Base-by-base conservation (phyloP, 2,888 invertebrate genomes). In the Leptinotarsa haldemani region DNA sequence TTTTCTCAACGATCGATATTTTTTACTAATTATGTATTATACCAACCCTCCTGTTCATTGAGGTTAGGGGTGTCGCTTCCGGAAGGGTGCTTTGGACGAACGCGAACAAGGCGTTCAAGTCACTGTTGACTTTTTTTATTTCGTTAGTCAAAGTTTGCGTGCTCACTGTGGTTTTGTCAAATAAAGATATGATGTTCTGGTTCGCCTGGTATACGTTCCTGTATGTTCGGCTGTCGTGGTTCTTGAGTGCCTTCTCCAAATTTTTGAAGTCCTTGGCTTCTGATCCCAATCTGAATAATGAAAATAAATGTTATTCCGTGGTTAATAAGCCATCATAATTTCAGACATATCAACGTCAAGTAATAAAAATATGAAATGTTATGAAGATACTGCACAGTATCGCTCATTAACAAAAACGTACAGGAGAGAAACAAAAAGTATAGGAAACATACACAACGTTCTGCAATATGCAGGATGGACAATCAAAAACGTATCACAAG, bases 231-330 rank as follows among this genome's bases (percentile, higher is more conserved):
- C 81, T 77, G 76, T 88, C 88, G 78, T 89, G 88, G 20, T 81
- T 84, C 80, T 86, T 87, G n/a, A 89, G 86, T 40, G 89, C 85
- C 61, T 88, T 88, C 82, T 91, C 90, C 79, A 92, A 88, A 79
- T 87, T 89, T 82, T 90, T 89, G 69, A 91, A 84, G 81, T 91
- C 90, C 75, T 89, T 89, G 81, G 90, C 90, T 80, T 90, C 90
- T 20, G 89, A 87, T 25, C 88, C 87, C 76, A 90, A 90, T 83
- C 91, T 91, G 85, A 73, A 89, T 89, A 76, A 68, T 75, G 79
- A 75, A 74, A 69, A 18, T 56, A 5, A 40, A 40, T 40, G 40
- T 40, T 40, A 40, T 40, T 40, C 9, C 40, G 40, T 40, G 40
- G 40, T 40, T 40, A 1, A 40, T 40, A 30, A 30, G 7, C 7